phyloP scores from a whole-genome alignment of 2,888 invertebrate genomes.

The Aplocera efformata region DNA sequence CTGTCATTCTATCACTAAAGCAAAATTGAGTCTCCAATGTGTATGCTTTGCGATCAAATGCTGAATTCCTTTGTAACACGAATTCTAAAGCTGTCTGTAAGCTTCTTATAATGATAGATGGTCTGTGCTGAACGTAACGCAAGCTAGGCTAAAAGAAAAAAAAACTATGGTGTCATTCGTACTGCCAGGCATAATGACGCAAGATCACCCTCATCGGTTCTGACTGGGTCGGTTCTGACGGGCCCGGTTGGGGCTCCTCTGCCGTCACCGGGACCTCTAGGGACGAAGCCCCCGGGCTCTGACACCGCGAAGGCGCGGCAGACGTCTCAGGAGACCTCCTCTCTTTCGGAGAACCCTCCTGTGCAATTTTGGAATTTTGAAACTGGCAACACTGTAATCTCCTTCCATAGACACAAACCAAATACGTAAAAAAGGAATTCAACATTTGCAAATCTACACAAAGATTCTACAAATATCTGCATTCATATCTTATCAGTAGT shows the following conservation, averaged over 20 bases:
- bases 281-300: slow-evolving; percentile 45
- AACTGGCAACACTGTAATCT: slow-evolving; percentile 32
- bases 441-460: slow-evolving; percentile 54
- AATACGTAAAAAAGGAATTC: slow-evolving; percentile 59
- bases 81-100: slow-evolving; percentile 46
- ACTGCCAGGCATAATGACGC: slow-evolving; percentile 78
- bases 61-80: slow-evolving; percentile 74
- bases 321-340: slow-evolving; percentile 55
- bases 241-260: slow-evolving; percentile 58
- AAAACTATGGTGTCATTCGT: slow-evolving; percentile 76
- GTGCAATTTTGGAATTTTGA: slow-evolving; percentile 35
- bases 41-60: slow-evolving; percentile 49
- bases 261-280: slow-evolving; percentile 39
- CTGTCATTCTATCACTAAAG: no score
- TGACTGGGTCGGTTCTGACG: slow-evolving; percentile 47
- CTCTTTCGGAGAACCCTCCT: slow-evolving; percentile 51
- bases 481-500: slow-evolving; percentile 37
- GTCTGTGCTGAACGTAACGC: slow-evolving; percentile 60
- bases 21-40: no score
- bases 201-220: slow-evolving; percentile 74
- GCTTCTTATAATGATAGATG: slow-evolving; percentile 47
- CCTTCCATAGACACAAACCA: slow-evolving; percentile 35
- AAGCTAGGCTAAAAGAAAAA: slow-evolving; percentile 67
- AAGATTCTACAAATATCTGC: slow-evolving; percentile 33
- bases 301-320: slow-evolving; percentile 42